These are phyloP conservation scores for Psilanteris sp. DNA, from an alignment of 1,140 invertebrate species.

Conservation along the genomic window DNA sequence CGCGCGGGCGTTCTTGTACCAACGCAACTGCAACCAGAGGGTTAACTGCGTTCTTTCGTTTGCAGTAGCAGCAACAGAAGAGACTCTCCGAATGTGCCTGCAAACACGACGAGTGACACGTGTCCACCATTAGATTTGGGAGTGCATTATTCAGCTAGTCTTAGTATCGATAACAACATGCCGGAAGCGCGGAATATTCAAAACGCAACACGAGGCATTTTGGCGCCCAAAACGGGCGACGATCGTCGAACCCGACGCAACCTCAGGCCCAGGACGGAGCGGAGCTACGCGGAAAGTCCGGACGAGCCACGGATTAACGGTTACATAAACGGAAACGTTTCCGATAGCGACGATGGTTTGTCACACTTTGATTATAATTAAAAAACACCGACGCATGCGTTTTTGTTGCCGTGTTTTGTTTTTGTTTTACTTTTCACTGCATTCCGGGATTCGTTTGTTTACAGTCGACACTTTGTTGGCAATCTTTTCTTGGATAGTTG, in stretches of 20 bases:
- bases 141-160: conserved; percentile 69
- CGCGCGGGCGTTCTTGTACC: no score
- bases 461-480: no score
- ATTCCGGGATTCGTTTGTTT: no score
- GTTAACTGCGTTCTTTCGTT: no score
- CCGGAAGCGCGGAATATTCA: conserved; percentile 76
- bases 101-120: conserved; percentile 63
- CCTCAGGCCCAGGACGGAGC: conserved; percentile 87
- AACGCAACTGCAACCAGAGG: no score
- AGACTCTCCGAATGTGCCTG: conserved; percentile 70
- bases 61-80: conserved; percentile 72
- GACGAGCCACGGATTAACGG: conserved; percentile 83
- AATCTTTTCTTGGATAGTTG: no score
- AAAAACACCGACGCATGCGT: no score
- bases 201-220: conserved; percentile 77
- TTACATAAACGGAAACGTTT: conserved; percentile 80
- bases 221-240: conserved; percentile 75
- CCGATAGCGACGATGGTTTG: conserved; percentile 77
- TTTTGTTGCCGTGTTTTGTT: no score
- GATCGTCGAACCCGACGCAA: conserved; percentile 83
- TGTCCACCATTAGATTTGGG: conserved; percentile 74
- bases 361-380: no score
- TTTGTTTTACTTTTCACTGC: no score
- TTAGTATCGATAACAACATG: conserved; percentile 71
- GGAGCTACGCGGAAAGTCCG: conserved; percentile 87